These are phyloP conservation scores for Mormyrus lacerda DNA, from an alignment of 2,113 vertebrate genomes.

Conservation along the genomic window DNA sequence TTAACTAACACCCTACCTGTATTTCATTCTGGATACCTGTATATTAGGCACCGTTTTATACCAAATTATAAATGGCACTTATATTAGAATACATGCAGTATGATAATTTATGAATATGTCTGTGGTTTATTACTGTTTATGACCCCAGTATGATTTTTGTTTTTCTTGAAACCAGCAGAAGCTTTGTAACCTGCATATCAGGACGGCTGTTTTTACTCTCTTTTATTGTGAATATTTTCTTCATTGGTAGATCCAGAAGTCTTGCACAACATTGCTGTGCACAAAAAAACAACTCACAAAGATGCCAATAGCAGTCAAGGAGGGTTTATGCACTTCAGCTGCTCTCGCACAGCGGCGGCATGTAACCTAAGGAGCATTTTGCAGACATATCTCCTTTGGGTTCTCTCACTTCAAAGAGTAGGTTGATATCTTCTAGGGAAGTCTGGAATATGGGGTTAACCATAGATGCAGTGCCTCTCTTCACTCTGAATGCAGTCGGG, in stretches of 20 bases:
- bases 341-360: neutral
- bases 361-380: neutral
- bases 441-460: constrained; percentile 64
- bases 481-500: constrained; percentile 62
- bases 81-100: neutral
- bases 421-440: constrained; percentile 64
- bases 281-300: neutral
- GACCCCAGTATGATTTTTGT: neutral
- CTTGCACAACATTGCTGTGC: neutral
- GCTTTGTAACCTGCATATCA: neutral
- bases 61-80: neutral
- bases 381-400: neutral
- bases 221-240: neutral
- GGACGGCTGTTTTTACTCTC: neutral
- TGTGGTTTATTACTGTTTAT: neutral
- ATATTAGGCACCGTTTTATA: neutral
- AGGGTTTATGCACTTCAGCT: neutral
- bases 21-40: neutral
- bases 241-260: neutral
- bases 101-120: neutral
- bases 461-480: constrained; percentile 53
- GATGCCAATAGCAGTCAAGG: neutral
- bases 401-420: constrained; percentile 64
- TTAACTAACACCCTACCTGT: neutral
- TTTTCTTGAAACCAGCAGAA: neutral